Evolutionary conservation across 1,140 invertebrate genomes (phyloP).

Genomic region (Listronotus oregonensis): DNA sequence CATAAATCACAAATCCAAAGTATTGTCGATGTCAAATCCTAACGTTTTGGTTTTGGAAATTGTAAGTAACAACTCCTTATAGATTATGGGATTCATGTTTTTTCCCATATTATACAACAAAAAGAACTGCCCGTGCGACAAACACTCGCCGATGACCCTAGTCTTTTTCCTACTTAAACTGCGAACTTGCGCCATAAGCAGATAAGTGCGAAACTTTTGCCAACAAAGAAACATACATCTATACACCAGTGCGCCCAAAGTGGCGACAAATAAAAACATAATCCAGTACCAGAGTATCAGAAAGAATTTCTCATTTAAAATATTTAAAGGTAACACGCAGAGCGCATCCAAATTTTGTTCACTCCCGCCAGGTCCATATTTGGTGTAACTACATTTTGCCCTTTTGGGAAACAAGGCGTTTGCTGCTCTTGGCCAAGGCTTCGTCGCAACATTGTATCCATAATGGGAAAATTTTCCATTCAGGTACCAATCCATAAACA

Average conservation of each 20-base stretch:
- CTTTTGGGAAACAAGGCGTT: constrained; percentile 72
- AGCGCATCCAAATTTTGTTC: constrained; percentile 67
- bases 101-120: constrained; percentile 68
- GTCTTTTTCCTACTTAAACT: constrained; percentile 59
- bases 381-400: constrained; percentile 77
- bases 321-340: constrained; percentile 76
- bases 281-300: constrained; percentile 84
- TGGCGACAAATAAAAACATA: constrained; percentile 67
- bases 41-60: constrained; percentile 11
- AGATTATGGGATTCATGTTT: constrained; percentile 68
- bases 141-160: constrained; percentile 60
- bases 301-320: constrained; percentile 82
- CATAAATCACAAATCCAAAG: constrained; percentile 13
- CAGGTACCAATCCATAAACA: constrained; percentile 73
- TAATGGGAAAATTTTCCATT: constrained; percentile 74
- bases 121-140: constrained; percentile 72
- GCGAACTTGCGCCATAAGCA: constrained; percentile 62
- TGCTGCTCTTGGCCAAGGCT: constrained; percentile 60
- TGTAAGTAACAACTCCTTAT: constrained; percentile 58
- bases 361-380: constrained; percentile 67
- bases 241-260: constrained; percentile 68
- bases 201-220: constrained; percentile 58
- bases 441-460: constrained; percentile 64
- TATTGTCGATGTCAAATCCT: background rate
- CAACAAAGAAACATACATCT: constrained; percentile 59